These are phyloP conservation scores for Miltochrista miniata DNA, from an alignment of 2,888 invertebrate genomes.

Conservation along the genomic window DNA sequence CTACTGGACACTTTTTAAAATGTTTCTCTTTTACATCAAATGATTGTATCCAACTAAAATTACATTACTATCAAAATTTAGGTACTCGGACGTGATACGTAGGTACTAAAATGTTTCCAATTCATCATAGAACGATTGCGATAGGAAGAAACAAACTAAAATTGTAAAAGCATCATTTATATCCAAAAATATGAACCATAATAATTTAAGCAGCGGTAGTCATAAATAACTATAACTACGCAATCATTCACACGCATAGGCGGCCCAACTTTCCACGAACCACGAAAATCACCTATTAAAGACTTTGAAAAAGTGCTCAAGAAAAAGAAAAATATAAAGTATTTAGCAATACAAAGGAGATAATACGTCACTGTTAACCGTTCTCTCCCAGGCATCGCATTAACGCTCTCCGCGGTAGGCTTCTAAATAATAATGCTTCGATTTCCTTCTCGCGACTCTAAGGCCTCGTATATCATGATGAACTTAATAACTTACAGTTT, in stretches of 20 bases:
- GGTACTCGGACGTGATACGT: too few relatives aligned
- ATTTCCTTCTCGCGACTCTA: conserved; percentile 22
- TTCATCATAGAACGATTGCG: too few relatives aligned
- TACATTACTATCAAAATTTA: too few relatives aligned
- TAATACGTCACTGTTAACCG: conserved; percentile 11
- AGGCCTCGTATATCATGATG: conserved; percentile 6
- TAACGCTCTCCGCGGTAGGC: conserved; percentile 6
- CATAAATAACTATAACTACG: neutral
- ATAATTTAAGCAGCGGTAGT: neutral
- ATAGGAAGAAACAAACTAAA: too few relatives aligned
- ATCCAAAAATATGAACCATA: neutral
- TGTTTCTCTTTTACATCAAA: too few relatives aligned
- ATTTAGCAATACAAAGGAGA: conserved; percentile 3
- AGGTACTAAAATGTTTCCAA: too few relatives aligned
- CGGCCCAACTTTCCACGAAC: neutral
- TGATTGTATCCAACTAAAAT: too few relatives aligned
- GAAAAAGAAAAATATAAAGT: neutral
- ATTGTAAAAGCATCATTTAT: neutral
- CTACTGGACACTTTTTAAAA: too few relatives aligned
- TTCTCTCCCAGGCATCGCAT: conserved; percentile 1
- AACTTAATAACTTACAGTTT: neutral
- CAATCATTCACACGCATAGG: neutral
- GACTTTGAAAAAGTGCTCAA: neutral
- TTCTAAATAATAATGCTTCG: conserved; percentile 29
- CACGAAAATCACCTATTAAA: neutral